These are phyloP conservation scores for Trichogramma pretiosum DNA, from an alignment of 1,140 invertebrate species.

Conservation along the genomic window DNA sequence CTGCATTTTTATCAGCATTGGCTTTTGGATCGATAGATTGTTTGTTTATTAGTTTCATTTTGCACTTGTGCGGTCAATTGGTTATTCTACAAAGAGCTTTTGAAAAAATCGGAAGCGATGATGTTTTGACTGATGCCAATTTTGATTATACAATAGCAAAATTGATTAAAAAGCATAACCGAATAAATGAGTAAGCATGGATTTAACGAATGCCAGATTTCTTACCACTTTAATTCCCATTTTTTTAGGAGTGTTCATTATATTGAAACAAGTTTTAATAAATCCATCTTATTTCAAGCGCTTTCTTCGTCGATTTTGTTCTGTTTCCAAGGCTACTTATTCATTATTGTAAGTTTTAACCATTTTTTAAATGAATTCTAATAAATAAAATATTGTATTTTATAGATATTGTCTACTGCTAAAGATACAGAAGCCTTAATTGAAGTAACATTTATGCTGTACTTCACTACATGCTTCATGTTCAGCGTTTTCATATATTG, in stretches of 20 bases:
- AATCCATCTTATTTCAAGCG: not conserved
- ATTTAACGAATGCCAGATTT: not conserved
- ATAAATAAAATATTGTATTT: too few species aligned
- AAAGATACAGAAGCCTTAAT: too few species aligned
- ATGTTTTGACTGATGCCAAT: not conserved
- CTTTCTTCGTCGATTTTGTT: not conserved
- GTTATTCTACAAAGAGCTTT: not conserved
- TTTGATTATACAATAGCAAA: not conserved
- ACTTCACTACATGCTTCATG: not conserved
- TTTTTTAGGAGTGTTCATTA: not conserved
- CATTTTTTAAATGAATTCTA: too few species aligned
- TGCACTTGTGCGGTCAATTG: constrained; percentile 22
- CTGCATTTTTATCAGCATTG: constrained; percentile 25
- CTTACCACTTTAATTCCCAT: not conserved
- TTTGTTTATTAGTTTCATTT: constrained; percentile 26
- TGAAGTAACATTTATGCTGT: not conserved
- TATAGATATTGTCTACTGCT: too few species aligned
- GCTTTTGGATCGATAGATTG: constrained; percentile 29
- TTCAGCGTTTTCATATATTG: not conserved
- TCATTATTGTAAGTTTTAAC: not conserved
- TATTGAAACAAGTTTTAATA: not conserved
- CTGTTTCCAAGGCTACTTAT: not conserved
- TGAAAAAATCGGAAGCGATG: not conserved
- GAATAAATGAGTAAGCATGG: not conserved
- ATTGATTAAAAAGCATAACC: not conserved